phyloP scores from a whole-genome alignment of 2,888 invertebrate genomes.

The Spodoptera exigua region DNA sequence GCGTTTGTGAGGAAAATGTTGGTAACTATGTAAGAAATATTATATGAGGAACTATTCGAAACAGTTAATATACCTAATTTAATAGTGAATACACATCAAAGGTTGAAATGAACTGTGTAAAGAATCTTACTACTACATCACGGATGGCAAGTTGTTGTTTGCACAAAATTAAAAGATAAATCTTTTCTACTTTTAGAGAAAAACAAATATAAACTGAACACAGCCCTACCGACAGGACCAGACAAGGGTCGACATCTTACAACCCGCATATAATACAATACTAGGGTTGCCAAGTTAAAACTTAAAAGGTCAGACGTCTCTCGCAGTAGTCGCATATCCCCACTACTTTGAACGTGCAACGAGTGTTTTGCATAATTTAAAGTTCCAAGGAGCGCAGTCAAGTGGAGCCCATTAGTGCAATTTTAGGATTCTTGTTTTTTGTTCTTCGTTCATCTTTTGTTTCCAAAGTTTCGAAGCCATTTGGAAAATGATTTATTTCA shows the following conservation, averaged over 20 bases:
- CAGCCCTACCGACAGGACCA: no score
- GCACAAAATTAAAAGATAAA: no score
- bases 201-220: no score
- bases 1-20: neutral
- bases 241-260: slow-evolving; percentile 6
- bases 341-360: slow-evolving; percentile 6
- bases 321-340: slow-evolving; percentile 9
- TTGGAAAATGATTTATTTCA: slow-evolving; percentile 26
- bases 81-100: no score
- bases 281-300: slow-evolving; percentile 13
- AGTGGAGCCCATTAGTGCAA: slow-evolving; percentile 17
- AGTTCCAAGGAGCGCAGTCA: slow-evolving; percentile 26
- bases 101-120: no score
- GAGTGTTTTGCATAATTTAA: slow-evolving; percentile 34
- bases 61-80: no score
- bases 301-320: slow-evolving; percentile 12
- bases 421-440: slow-evolving; percentile 11
- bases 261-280: neutral
- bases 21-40: no score
- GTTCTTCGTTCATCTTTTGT: slow-evolving; percentile 19
- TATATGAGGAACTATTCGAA: no score
- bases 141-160: no score
- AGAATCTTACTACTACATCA: no score
- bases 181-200: no score
- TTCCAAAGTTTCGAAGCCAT: slow-evolving; percentile 13